Base-by-base conservation (phyloP, 1,140 invertebrate genomes). In the Zophobas atratus region DNA sequence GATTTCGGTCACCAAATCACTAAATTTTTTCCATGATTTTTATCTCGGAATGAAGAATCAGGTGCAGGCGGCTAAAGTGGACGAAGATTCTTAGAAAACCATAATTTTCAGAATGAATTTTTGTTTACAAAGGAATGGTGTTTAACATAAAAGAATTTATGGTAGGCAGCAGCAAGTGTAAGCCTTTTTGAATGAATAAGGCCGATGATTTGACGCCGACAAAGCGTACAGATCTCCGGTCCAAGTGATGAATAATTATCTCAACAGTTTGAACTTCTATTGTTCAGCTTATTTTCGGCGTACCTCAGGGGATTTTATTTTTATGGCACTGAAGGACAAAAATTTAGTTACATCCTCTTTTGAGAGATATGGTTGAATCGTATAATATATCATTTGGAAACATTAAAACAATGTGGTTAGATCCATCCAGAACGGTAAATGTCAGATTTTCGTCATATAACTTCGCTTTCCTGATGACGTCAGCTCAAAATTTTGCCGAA, bases 211-310 rank as follows among this genome's bases (percentile, higher is more conserved):
- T 20, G 49, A 51, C 49, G 33, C 49, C 49, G 6, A 51, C 6
- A 55, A 55, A 55, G 53, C n/a, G 35, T 5, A 55, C 33, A 55
- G 35, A 34, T 34, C 53, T 2, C 32, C 2, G 53, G 53, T 55
- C 53, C 35, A 55, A 55, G 53, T 55, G 53, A 55, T 55, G 53
- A 55, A 55, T 55, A 55, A 55, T 55, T 55, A 55, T 55, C 53
- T 55, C 53, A 34, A 33, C 51, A 20, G 51, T 55, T 55, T 55
- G 3, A 55, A 55, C 32, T 55, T 55, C 35, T 55, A n/a, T 34
- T 34, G 35, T 55, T 55, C 53, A 55, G 53, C 53, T 55, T 55
- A 55, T 55, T 55, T 55, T 55, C 53, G 35, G 33, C 53, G 32
- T 34, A 34, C 53, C 53, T 55, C 53, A 34, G 35, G 53, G 33